Conservation (phyloP, 1,140 invertebrate species). For the Eufriesea mexicana region DNA sequence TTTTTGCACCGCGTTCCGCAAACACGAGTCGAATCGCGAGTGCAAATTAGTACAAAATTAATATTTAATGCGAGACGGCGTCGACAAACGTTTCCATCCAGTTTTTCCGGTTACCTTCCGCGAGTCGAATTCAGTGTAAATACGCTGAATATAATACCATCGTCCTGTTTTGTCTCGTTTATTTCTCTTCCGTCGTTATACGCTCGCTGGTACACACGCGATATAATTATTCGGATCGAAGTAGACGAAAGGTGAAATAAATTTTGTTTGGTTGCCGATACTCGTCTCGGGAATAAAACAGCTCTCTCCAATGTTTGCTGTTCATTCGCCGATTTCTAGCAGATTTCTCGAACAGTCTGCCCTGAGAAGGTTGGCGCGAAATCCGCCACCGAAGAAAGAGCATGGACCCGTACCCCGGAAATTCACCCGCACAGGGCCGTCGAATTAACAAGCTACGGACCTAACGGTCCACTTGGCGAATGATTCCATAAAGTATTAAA, state of each 20-base stretch:
- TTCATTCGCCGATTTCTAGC: neutral
- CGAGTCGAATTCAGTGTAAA: neutral
- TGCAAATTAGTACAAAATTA: constrained; percentile 24
- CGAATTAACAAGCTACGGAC: neutral
- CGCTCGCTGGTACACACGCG: neutral
- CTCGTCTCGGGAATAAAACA: too few species aligned
- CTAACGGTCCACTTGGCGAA: neutral
- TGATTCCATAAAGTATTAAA: constrained; percentile 46
- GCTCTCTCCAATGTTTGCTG: neutral
- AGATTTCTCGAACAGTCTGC: too few species aligned
- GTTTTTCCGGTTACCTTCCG: neutral
- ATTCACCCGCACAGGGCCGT: neutral
- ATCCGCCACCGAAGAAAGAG: too few species aligned
- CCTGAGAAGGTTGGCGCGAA: too few species aligned
- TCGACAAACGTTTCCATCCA: neutral
- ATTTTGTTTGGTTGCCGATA: neutral
- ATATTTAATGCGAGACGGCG: constrained; percentile 19
- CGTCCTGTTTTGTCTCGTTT: neutral
- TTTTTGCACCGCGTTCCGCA: constrained; percentile 1
- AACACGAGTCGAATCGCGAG: neutral
- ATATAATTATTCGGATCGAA: neutral
- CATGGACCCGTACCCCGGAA: neutral
- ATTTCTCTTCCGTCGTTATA: neutral
- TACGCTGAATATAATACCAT: neutral
- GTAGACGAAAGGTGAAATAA: neutral